Conservation (phyloP, 2,797 vertebrate species). For the Odontamblyopus rebecca region DNA sequence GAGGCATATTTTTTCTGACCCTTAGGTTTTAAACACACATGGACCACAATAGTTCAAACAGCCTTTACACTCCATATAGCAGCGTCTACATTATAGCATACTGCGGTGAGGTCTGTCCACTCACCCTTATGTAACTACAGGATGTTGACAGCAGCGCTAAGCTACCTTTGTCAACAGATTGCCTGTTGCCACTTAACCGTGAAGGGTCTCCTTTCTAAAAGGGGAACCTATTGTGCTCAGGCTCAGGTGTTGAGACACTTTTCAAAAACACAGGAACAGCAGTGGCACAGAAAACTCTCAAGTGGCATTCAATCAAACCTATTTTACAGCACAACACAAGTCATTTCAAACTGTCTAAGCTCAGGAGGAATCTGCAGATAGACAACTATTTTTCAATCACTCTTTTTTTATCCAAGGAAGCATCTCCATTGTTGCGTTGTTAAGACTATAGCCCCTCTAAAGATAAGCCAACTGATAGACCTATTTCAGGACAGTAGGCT, state of each 20-base stretch:
- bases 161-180: conserved; percentile 52
- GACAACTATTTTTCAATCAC: conserved; percentile 29
- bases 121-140: conserved; percentile 60
- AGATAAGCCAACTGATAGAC: conserved; percentile 65
- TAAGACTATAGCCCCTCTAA: conserved; percentile 64
- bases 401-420: conserved; percentile 28
- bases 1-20: conserved; percentile 17
- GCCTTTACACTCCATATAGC: conserved; percentile 40
- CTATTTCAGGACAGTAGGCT: conserved; percentile 44
- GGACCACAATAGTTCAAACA: conserved; percentile 33
- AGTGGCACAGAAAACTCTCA: conserved; percentile 13
- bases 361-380: conserved; percentile 34
- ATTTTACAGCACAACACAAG: conserved; percentile 7
- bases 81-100: conserved; percentile 21
- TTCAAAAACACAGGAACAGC: conserved; percentile 21
- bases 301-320: conserved; percentile 25
- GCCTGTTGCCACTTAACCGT: conserved; percentile 49
- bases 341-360: conserved; percentile 8
- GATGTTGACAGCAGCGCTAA: conserved; percentile 50
- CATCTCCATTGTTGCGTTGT: conserved; percentile 53
- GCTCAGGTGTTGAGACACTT: conserved; percentile 49
- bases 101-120: conserved; percentile 18
- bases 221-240: conserved; percentile 40
- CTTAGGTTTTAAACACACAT: conserved; percentile 41
- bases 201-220: conserved; percentile 45